Evolutionary conservation across 2,888 invertebrate genomes (phyloP).

Genomic region (Idaea biselata): DNA sequence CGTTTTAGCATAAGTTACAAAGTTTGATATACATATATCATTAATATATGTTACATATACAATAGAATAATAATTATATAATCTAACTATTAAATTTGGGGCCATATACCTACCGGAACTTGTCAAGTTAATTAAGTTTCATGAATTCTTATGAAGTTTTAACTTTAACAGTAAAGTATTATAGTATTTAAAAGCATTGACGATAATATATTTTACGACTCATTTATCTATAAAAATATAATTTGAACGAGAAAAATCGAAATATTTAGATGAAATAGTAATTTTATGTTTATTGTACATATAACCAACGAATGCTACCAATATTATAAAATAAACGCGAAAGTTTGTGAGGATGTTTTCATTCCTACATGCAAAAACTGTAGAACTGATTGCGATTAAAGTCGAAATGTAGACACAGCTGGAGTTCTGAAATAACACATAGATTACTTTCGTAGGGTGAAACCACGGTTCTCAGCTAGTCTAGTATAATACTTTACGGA

Average conservation of each 20-base stretch:
- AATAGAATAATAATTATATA: background rate
- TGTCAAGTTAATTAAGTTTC: background rate
- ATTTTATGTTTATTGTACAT: background rate
- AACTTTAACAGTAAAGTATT: background rate
- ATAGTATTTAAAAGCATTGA: background rate
- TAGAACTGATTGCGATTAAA: too few relatives aligned
- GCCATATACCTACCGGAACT: background rate
- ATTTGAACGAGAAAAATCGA: background rate
- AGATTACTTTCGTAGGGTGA: too few relatives aligned
- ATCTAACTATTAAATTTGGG: constrained; percentile 1
- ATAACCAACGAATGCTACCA: background rate
- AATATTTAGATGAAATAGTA: background rate
- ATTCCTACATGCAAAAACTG: too few relatives aligned
- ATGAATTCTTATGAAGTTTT: background rate
- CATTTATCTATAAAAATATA: background rate
- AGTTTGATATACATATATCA: constrained; percentile 2
- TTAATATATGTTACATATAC: background rate
- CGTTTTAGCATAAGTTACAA: constrained; percentile 39
- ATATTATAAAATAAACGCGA: too few relatives aligned
- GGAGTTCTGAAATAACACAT: too few relatives aligned
- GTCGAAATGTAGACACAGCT: too few relatives aligned
- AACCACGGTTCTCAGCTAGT: background rate
- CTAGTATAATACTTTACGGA: background rate
- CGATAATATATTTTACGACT: background rate
- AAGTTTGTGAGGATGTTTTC: too few relatives aligned